These are phyloP conservation scores for Nannoperca australis DNA, from an alignment of 2,797 vertebrate genomes.

Conservation along the genomic window DNA sequence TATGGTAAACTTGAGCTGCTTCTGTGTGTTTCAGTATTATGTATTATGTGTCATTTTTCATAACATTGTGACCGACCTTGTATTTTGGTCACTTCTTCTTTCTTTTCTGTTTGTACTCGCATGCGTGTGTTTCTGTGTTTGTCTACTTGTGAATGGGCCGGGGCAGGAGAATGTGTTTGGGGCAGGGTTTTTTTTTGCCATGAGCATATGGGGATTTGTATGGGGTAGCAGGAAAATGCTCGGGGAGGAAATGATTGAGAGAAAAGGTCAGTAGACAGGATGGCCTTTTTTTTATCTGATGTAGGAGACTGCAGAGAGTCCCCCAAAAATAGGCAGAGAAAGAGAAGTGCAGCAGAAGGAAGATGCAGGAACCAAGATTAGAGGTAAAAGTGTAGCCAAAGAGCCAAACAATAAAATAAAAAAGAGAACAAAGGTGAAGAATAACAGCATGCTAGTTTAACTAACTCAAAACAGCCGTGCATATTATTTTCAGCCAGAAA, in stretches of 20 bases:
- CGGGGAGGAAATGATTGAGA: constrained; percentile 74
- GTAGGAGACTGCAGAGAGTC: constrained; percentile 45
- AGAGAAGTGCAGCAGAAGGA: constrained; percentile 22
- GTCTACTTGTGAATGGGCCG: constrained; percentile 21
- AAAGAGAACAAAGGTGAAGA: background rate
- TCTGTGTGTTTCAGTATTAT: constrained; percentile 16
- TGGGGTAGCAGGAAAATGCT: constrained; percentile 62
- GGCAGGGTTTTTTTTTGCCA: constrained; percentile 35
- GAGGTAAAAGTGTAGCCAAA: constrained; percentile 40
- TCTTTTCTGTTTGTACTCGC: constrained; percentile 9
- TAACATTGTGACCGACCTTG: constrained; percentile 42
- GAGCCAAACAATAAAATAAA: constrained; percentile 38
- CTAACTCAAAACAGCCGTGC: background rate
- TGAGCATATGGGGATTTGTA: constrained; percentile 40
- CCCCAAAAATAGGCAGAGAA: constrained; percentile 22
- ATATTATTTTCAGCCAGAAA: constrained; percentile 10
- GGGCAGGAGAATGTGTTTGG: constrained; percentile 14
- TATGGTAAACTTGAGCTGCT: constrained; percentile 14
- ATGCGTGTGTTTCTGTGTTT: constrained; percentile 27
- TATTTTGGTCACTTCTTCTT: constrained; percentile 33
- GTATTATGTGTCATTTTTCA: background rate
- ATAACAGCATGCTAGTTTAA: background rate
- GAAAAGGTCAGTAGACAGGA: constrained; percentile 81
- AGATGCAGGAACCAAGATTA: constrained; percentile 41
- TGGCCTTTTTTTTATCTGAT: constrained; percentile 77